A percentile compares a stretch with the other conserved stretches of the same genome.
phyloP scores from a whole-genome alignment of 1,140 invertebrate species.

The Melanaphis sacchari region DNA sequence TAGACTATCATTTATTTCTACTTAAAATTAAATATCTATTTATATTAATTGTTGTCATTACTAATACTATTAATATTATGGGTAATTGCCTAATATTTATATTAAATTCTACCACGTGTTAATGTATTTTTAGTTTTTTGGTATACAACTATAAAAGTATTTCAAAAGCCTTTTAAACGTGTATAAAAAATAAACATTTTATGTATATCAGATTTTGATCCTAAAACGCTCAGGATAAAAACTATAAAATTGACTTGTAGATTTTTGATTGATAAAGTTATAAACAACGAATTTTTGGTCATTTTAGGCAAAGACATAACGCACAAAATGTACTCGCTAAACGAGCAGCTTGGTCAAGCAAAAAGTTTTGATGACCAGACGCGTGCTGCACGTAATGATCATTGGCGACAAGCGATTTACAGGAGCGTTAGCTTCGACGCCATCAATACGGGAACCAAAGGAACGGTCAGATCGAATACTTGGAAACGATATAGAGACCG shows the following conservation, averaged over 20 bases:
- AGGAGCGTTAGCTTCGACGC: slow-evolving; percentile 78
- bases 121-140: too few relatives aligned
- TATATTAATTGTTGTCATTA: too few relatives aligned
- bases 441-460: slow-evolving; percentile 78
- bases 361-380: slow-evolving; percentile 66
- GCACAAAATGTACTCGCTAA: slow-evolving; percentile 82
- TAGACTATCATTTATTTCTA: neutral
- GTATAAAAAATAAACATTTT: too few relatives aligned
- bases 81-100: too few relatives aligned
- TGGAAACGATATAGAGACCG: slow-evolving; percentile 67
- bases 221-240: neutral
- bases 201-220: too few relatives aligned
- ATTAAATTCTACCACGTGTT: too few relatives aligned
- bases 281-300: neutral
- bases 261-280: neutral
- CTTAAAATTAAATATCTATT: neutral
- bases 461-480: slow-evolving; percentile 73
- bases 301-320: slow-evolving; percentile 80
- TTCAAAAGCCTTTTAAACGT: too few relatives aligned
- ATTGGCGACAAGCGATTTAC: slow-evolving; percentile 67
- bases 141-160: too few relatives aligned
- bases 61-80: too few relatives aligned
- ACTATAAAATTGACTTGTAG: neutral
- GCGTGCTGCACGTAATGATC: slow-evolving; percentile 63
- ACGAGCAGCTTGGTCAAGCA: slow-evolving; percentile 71